These are phyloP conservation scores for Bradysia coprophila DNA, from an alignment of 1,140 invertebrate genomes.

Conservation along the genomic window DNA sequence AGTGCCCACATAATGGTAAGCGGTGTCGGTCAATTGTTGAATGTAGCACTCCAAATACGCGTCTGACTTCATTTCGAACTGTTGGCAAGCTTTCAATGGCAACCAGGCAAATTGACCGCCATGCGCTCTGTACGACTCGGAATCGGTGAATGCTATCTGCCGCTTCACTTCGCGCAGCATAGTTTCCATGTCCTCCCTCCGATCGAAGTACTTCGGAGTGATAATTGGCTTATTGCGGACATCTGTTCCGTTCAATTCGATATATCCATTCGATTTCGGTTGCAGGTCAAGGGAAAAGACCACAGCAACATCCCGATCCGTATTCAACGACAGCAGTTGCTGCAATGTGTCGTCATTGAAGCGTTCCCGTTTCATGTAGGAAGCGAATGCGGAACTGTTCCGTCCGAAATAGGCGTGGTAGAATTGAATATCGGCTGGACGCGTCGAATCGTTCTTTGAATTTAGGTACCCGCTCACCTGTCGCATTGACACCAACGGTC, in stretches of 20 bases:
- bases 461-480: slow-evolving; percentile 69
- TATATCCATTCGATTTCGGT: slow-evolving; percentile 63
- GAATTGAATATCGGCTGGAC: slow-evolving; percentile 74
- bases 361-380: slow-evolving; percentile 53
- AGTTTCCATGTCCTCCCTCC: slow-evolving; percentile 53
- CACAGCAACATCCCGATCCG: slow-evolving; percentile 61
- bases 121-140: slow-evolving; percentile 58
- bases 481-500: slow-evolving; percentile 61
- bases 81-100: slow-evolving; percentile 63
- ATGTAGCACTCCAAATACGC: slow-evolving; percentile 6
- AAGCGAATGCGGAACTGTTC: slow-evolving; percentile 57
- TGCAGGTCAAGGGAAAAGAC: slow-evolving; percentile 59
- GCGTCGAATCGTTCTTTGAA: slow-evolving; percentile 49
- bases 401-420: slow-evolving; percentile 67
- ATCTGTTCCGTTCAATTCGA: slow-evolving; percentile 55
- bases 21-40: slow-evolving; percentile 61
- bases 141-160: slow-evolving; percentile 56
- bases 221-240: slow-evolving; percentile 67
- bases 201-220: slow-evolving; percentile 77
- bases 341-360: slow-evolving; percentile 63
- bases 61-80: slow-evolving; percentile 41
- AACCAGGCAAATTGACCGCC: slow-evolving; percentile 57
- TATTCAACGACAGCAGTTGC: slow-evolving; percentile 62
- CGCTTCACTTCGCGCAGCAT: slow-evolving; percentile 70
- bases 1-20: slow-evolving; percentile 68